These are phyloP conservation scores for Arenaria interpres DNA, from an alignment of 2,113 vertebrate genomes.

Conservation along the genomic window DNA sequence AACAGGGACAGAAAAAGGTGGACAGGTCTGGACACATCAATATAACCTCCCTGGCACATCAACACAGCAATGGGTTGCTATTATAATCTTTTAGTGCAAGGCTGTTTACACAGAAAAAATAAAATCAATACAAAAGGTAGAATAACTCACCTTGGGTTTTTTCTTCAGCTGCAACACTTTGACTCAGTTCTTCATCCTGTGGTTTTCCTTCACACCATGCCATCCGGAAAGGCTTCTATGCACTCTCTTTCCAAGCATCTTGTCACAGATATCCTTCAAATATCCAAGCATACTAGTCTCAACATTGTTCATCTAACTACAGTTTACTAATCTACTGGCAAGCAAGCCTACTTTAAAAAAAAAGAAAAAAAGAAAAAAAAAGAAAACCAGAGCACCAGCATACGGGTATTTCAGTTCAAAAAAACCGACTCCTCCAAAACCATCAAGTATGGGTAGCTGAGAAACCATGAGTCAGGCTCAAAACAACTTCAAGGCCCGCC, in stretches of 20 bases:
- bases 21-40: not conserved
- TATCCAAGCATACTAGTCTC: not conserved
- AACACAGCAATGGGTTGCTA: accelerated
- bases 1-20: not conserved
- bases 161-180: not conserved
- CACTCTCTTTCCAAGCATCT: not conserved
- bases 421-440: not conserved
- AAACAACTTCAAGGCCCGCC: not conserved
- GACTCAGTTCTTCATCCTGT: not conserved
- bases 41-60: not conserved
- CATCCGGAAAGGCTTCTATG: not conserved
- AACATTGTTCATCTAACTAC: not conserved
- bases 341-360: not conserved
- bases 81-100: not conserved
- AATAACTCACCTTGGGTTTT: not conserved
- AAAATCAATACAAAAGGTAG: not conserved
- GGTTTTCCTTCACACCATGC: not conserved
- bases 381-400: not conserved
- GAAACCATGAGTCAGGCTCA: not conserved
- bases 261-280: not conserved
- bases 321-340: not conserved
- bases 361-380: not conserved
- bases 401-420: not conserved
- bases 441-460: not conserved
- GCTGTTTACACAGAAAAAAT: not conserved